These are phyloP conservation scores for Palythoa caribaeorum DNA, from an alignment of 92 coral and sea anemone species.

Conservation along the genomic window DNA sequence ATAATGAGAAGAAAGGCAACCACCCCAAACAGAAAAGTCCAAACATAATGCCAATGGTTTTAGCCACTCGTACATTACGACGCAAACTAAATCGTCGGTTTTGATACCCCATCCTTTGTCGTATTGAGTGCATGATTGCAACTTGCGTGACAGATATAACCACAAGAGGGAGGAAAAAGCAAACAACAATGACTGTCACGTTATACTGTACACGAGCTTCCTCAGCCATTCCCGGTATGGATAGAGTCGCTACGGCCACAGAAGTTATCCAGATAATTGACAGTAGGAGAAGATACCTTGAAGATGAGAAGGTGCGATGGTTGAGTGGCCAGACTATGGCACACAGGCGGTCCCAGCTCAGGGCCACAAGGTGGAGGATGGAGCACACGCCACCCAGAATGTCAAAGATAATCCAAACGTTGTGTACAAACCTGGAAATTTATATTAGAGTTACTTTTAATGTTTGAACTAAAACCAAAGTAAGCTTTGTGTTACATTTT, in stretches of 20 bases:
- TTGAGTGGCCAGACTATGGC: conserved; percentile 81
- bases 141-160: conserved; percentile 67
- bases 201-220: conserved; percentile 63
- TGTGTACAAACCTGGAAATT: conserved; percentile 49
- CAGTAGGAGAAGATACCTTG: conserved; percentile 50
- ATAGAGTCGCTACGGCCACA: conserved; percentile 57
- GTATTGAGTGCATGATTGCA: conserved; percentile 54
- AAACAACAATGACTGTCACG: conserved; percentile 64
- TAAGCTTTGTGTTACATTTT: too few relatives aligned
- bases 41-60: conserved; percentile 72
- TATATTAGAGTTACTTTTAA: too few relatives aligned
- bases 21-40: conserved; percentile 72
- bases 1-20: conserved; percentile 74
- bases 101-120: conserved; percentile 35
- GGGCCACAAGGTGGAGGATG: conserved; percentile 75
- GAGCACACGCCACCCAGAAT: conserved; percentile 82
- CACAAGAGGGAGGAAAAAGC: conserved; percentile 66
- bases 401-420: conserved; percentile 76
- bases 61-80: conserved; percentile 73
- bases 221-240: conserved; percentile 58
- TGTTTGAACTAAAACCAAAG: too few relatives aligned
- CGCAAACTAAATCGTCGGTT: conserved; percentile 47
- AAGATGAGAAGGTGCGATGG: conserved; percentile 68
- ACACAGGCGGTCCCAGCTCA: conserved; percentile 85
- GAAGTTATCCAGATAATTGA: conserved; percentile 61